Conservation (phyloP, 1,140 invertebrate genomes). For the Harpegnathos saltator region DNA sequence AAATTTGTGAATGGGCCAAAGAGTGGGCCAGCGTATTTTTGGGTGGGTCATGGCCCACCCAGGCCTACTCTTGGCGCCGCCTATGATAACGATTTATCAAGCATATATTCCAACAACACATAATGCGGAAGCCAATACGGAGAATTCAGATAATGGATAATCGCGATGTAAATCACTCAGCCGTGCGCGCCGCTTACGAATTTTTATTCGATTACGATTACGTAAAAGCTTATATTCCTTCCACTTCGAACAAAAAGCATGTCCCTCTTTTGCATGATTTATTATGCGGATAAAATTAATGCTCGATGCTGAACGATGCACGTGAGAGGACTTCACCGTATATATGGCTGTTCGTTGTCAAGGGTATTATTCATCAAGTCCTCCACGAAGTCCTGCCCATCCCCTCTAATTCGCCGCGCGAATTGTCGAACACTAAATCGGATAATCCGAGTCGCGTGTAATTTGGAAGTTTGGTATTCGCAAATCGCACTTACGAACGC, state of each 20-base stretch:
- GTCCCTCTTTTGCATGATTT: background rate
- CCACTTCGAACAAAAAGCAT: too few relatives aligned
- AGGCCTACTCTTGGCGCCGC: too few relatives aligned
- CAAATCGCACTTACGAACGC: conserved; percentile 5
- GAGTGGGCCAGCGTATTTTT: too few relatives aligned
- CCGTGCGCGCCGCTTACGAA: background rate
- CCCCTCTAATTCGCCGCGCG: background rate
- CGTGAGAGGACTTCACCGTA: conserved; percentile 1
- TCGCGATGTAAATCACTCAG: background rate
- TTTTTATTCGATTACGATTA: conserved; percentile 18
- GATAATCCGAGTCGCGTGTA: conserved; percentile 6
- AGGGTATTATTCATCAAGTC: background rate
- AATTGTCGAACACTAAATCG: conserved; percentile 6
- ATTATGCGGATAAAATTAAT: conserved; percentile 22
- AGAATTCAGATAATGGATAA: conserved; percentile 10
- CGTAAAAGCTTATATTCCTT: background rate
- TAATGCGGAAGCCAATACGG: background rate
- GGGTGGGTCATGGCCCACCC: too few relatives aligned
- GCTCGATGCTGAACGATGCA: background rate
- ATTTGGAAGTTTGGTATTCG: conserved; percentile 17
- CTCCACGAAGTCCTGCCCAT: background rate
- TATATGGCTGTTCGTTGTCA: background rate
- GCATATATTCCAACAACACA: background rate
- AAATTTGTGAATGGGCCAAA: too few relatives aligned
- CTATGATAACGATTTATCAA: too few relatives aligned